phyloP scores from a whole-genome alignment of 2,797 vertebrate species.

The Balearica regulorum region DNA sequence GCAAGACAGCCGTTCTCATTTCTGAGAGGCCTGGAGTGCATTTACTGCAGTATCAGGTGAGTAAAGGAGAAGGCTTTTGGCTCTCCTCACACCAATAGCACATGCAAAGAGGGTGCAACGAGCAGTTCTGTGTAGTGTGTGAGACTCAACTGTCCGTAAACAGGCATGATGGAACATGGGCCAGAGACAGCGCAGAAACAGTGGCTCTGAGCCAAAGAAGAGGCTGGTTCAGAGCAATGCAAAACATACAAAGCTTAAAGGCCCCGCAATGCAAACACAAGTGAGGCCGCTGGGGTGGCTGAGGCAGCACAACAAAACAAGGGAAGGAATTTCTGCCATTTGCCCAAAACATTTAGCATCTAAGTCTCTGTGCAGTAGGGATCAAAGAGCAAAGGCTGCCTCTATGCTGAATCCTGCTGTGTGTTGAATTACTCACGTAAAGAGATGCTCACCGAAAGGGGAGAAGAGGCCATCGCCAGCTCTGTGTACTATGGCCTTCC shows the following conservation, averaged over 20 bases:
- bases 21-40: background rate
- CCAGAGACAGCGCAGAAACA: background rate
- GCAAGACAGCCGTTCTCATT: rapidly evolving
- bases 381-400: background rate
- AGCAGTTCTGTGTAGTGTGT: rapidly evolving
- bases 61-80: no score
- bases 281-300: background rate
- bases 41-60: background rate
- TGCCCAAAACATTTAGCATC: background rate
- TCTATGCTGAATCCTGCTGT: background rate
- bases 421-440: background rate
- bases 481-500: background rate
- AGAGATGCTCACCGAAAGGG: background rate
- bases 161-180: background rate
- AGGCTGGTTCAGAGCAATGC: background rate
- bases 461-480: background rate
- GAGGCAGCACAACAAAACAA: background rate
- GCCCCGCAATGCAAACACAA: background rate
- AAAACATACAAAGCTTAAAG: background rate
- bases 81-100: background rate
- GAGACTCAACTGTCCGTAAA: background rate
- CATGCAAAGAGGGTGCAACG: background rate
- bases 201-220: background rate
- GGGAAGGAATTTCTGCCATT: background rate
- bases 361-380: background rate